These are phyloP conservation scores for Glaucidium brasilianum DNA, from an alignment of 2,113 vertebrate species.

Conservation along the genomic window DNA sequence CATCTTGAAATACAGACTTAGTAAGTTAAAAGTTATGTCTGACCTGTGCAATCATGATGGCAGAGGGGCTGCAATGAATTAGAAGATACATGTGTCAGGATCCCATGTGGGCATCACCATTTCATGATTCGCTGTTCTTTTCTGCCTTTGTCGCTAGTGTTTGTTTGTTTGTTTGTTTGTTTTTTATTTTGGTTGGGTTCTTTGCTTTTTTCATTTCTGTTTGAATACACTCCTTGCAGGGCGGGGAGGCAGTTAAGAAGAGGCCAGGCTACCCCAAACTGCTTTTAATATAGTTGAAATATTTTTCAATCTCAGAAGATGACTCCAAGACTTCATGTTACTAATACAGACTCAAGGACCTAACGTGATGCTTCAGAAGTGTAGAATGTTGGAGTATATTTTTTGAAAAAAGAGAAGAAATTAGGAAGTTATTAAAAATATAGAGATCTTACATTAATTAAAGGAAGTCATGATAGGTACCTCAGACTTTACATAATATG, in stretches of 20 bases:
- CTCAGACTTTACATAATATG: not conserved
- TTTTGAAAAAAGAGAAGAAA: not conserved
- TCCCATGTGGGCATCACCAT: fast-evolving
- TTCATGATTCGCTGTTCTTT: not conserved
- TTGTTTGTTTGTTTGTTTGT: not conserved
- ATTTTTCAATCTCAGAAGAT: not conserved
- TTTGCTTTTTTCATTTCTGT: not conserved
- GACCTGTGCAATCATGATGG: not conserved
- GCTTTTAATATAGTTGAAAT: not conserved
- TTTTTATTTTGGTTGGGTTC: not conserved
- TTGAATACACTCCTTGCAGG: not conserved
- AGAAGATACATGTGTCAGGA: not conserved
- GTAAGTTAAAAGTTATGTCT: not conserved
- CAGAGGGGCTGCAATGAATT: not conserved
- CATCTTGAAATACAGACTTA: not conserved
- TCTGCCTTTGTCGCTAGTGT: not conserved
- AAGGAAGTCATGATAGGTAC: not conserved
- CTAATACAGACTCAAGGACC: not conserved
- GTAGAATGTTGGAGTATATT: not conserved
- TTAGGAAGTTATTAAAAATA: not conserved
- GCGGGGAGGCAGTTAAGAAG: not conserved
- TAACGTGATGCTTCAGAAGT: not conserved
- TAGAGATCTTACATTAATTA: not conserved
- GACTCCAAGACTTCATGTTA: not conserved
- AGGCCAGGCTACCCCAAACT: not conserved